A percentile compares a stretch with the other conserved stretches of the same genome.
Evolutionary conservation across 2,113 vertebrate species (phyloP).

Genomic region (Hipposideros armiger): DNA sequence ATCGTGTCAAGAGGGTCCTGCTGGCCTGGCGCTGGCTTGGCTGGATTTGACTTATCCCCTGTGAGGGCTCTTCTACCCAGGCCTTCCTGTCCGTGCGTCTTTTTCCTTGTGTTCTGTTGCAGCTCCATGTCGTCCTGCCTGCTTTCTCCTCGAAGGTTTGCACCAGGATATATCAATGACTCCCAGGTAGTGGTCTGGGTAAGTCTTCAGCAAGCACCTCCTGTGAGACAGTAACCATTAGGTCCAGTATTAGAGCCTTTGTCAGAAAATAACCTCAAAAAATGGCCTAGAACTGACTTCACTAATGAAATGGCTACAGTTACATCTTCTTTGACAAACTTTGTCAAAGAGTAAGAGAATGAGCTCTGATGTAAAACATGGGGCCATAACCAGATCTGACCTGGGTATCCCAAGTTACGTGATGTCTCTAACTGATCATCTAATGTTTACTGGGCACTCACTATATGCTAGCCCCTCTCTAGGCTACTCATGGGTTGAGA

Average conservation of each 20-base stretch:
- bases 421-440: not conserved
- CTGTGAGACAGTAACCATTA: constrained; percentile 14
- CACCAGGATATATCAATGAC: not conserved
- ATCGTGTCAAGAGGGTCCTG: fast-evolving
- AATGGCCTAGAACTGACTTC: not conserved
- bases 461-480: not conserved
- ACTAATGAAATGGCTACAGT: not conserved
- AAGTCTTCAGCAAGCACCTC: constrained; percentile 37
- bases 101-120: not conserved
- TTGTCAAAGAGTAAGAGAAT: not conserved
- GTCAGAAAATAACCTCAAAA: not conserved
- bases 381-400: not conserved
- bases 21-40: fast-evolving
- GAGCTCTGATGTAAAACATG: not conserved
- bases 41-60: not conserved
- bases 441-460: not conserved
- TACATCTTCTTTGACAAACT: not conserved
- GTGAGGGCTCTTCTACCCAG: fast-evolving
- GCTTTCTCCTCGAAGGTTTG: not conserved
- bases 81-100: not conserved
- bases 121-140: not conserved
- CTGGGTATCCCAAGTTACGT: not conserved
- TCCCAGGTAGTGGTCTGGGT: not conserved
- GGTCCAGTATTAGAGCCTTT: not conserved
- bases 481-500: not conserved